These are phyloP conservation scores for Embidobia sp. DNA, from an alignment of 2,888 invertebrate genomes.

Conservation along the genomic window DNA sequence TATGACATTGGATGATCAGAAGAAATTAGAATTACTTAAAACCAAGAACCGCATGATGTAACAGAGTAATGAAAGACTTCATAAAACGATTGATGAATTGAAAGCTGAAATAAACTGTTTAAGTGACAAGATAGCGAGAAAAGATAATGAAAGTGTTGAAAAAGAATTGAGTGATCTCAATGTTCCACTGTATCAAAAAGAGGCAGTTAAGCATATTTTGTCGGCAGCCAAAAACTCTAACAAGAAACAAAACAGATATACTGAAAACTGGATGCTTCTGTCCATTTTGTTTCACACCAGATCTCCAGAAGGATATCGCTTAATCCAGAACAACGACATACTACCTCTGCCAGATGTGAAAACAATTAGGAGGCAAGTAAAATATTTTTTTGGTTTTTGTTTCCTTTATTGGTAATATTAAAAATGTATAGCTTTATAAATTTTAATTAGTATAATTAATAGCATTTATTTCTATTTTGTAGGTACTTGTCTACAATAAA, in stretches of 20 bases:
- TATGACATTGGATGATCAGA: no score
- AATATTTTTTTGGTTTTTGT: neutral
- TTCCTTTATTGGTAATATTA: no score
- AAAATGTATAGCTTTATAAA: no score
- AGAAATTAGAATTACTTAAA: no score
- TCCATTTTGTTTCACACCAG: neutral
- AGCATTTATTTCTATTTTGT: no score
- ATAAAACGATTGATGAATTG: no score
- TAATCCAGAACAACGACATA: neutral
- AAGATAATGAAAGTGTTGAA: neutral
- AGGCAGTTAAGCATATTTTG: neutral
- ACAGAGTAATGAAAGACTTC: no score
- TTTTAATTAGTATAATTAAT: neutral
- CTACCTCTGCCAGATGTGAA: neutral
- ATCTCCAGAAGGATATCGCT: neutral
- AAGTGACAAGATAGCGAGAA: no score
- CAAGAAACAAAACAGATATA: neutral
- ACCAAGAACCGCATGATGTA: no score
- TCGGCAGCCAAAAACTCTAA: neutral
- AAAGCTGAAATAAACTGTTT: no score
- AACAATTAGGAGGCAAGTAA: conserved; percentile 1
- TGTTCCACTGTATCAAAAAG: neutral
- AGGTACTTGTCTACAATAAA: conserved; percentile 64
- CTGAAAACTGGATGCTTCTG: neutral
- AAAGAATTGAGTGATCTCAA: no score